phyloP scores from a whole-genome alignment of 2,888 invertebrate species.

The Pelosia muscerda region DNA sequence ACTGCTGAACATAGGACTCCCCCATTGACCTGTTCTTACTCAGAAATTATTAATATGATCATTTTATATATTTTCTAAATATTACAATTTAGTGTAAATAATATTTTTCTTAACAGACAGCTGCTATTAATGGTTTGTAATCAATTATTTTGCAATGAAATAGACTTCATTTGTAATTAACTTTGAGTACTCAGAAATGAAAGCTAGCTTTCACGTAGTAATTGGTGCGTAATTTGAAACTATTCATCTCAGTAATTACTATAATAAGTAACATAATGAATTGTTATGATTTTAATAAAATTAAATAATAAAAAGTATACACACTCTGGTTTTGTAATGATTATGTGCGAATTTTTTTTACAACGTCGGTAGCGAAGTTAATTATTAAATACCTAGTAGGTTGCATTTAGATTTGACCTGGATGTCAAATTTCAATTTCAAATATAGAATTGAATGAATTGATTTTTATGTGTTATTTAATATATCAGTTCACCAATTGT shows the following conservation, averaged over 20 bases:
- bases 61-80: not conserved
- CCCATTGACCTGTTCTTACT: no score
- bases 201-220: constrained; percentile 14
- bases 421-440: no score
- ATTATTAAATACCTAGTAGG: no score
- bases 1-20: no score
- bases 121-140: not conserved
- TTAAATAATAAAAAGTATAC: constrained; percentile 8
- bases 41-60: not conserved
- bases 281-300: not conserved
- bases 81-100: not conserved
- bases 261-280: not conserved
- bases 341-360: not conserved
- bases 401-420: no score
- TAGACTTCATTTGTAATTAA: constrained; percentile 8
- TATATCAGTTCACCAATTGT: no score
- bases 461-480: no score
- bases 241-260: constrained; percentile 36
- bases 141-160: constrained; percentile 7
- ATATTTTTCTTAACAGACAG: not conserved
- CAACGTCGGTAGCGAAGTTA: not conserved
- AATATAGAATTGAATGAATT: no score
- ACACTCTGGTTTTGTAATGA: not conserved
- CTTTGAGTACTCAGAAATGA: constrained; percentile 5
- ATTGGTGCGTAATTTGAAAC: constrained; percentile 11